Evolutionary conservation across 2,113 vertebrate species (phyloP), one percentile per base, ranked within the genome.

Genomic region (Lophius piscatorius): DNA sequence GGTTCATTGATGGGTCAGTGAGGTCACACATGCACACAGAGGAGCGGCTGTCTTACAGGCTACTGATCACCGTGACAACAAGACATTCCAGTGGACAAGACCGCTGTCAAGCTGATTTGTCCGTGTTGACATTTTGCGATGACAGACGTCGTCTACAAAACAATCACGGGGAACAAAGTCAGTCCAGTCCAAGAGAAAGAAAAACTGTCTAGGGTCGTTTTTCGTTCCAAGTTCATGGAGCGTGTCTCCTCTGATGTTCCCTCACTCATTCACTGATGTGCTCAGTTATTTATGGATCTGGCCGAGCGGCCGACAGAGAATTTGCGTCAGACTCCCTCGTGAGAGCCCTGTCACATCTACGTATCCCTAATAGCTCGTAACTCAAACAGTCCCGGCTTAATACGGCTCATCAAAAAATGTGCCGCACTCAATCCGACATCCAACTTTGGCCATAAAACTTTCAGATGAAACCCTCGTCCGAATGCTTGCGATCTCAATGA

Each of bases 321-420:
- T 80, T 76, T 63, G 44, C 72, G 72, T 86, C 84, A 76, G 68
- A 55, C 39, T 47, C 54, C 67, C 89, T 85, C 86, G 9, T 7
- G 85, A 86, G 87, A 80, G 44, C 14, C 63, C 83, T 91, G 87
- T 91, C 89, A 91, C 81, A 90, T 91, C 89, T 87, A 76, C 83
- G 90, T 88, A 87, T 87, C 87, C 87, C 89, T 88, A 90, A 89
- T 84, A 78, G 74, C 80, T 79, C 83, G 81, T 84, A 90, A 89
- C 78, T 86, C 87, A 88, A 69, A 67, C 44, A 47, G 63, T 74
- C 80, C 86, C 56, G 78, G 61, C 63, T 71, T 83, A 83, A 86
- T 86, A 60, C 50, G 61, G 76, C 66, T 76, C 70, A 79, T 88
- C 77, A 82, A 72, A 77, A 76, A 77, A 73, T 73, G 76, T 70